These are phyloP conservation scores for Caerostris extrusa DNA, from an alignment of 1,140 invertebrate genomes.

Conservation along the genomic window DNA sequence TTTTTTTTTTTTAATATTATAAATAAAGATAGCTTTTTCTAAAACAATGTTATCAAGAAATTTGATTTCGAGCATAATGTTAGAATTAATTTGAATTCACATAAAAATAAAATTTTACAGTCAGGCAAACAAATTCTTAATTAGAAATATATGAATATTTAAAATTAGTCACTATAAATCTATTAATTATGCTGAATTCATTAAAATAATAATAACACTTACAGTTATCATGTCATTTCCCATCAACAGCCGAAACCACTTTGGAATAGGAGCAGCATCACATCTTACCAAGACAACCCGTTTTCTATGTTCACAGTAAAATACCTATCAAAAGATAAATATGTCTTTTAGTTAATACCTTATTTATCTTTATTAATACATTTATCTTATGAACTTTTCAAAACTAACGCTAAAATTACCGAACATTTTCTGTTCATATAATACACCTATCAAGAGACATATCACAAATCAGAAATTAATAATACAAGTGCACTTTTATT, in stretches of 20 bases:
- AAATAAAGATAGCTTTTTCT: neutral
- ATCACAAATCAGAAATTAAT: too few relatives aligned
- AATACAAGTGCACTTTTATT: neutral
- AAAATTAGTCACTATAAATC: neutral
- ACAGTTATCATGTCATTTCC: constrained; percentile 78
- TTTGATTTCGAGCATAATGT: neutral
- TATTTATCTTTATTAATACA: too few relatives aligned
- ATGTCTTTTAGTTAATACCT: too few relatives aligned
- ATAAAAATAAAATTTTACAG: neutral
- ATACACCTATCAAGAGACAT: too few relatives aligned
- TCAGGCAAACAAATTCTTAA: neutral
- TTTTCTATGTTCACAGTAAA: constrained; percentile 82
- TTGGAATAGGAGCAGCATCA: constrained; percentile 79
- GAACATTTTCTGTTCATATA: neutral
- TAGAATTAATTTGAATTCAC: neutral
- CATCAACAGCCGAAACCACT: constrained; percentile 78
- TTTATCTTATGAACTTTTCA: too few relatives aligned
- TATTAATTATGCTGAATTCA: neutral
- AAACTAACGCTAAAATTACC: too few relatives aligned
- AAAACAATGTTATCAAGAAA: neutral
- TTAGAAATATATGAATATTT: neutral
- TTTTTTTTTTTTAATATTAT: neutral
- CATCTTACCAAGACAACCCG: constrained; percentile 80
- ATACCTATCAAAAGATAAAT: constrained; percentile 79
- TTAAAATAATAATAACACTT: constrained; percentile 21